A percentile compares a stretch with the other conserved stretches of the same genome.
Conservation (phyloP, 2,113 vertebrate species). For the Pipra filicauda region DNA sequence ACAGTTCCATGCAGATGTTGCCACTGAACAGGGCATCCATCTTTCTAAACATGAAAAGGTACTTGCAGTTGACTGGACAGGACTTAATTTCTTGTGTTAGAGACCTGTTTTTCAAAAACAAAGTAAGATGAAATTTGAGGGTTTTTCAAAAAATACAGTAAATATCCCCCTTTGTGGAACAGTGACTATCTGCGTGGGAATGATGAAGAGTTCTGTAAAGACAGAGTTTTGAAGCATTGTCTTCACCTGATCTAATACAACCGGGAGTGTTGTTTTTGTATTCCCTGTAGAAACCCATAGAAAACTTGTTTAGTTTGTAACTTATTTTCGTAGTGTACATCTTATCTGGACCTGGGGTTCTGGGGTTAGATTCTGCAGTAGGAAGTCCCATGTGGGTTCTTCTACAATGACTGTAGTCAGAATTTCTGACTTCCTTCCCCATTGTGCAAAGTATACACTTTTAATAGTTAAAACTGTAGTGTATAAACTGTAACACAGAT, state of each 20-base stretch:
- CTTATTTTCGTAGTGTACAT: background rate
- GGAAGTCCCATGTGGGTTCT: background rate
- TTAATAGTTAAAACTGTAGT: background rate
- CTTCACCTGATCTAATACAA: background rate
- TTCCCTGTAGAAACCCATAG: background rate
- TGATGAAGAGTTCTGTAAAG: background rate
- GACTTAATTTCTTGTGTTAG: background rate
- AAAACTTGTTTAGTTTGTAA: background rate
- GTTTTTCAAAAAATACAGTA: background rate
- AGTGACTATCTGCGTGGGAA: accelerated
- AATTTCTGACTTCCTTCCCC: background rate
- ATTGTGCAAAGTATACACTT: background rate
- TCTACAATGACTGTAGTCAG: background rate
- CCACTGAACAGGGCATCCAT: background rate
- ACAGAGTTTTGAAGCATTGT: background rate
- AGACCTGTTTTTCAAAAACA: background rate
- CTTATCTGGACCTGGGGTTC: background rate
- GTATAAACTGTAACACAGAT: background rate
- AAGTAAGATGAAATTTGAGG: background rate
- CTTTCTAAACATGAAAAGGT: background rate
- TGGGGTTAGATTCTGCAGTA: background rate
- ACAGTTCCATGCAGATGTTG: background rate
- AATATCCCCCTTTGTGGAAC: background rate
- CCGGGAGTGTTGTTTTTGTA: background rate
- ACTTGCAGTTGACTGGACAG: background rate